Conservation (phyloP, 2,888 invertebrate genomes). For the Agrochola macilenta region DNA sequence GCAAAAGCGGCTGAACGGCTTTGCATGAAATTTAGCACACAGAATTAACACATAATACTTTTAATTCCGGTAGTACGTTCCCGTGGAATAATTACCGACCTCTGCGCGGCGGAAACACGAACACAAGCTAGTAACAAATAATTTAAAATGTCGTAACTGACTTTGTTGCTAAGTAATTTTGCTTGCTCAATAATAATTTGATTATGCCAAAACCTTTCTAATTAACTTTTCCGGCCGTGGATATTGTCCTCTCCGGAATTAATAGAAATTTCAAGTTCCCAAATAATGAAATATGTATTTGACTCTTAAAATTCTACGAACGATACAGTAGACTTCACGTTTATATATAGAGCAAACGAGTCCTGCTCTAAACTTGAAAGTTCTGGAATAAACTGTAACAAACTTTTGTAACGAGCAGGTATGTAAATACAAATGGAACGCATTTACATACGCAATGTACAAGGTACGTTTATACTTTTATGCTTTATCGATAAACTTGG, state of each 20-base stretch:
- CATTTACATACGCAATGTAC: slow-evolving; percentile 35
- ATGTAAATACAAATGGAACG: slow-evolving; percentile 16
- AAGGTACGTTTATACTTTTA: slow-evolving; percentile 24
- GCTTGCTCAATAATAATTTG: background rate
- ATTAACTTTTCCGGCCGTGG: background rate
- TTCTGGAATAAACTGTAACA: slow-evolving; percentile 43
- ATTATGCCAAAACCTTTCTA: background rate
- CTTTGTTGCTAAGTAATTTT: background rate
- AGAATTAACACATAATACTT: too few species aligned
- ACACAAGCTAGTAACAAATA: background rate
- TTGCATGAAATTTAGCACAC: background rate
- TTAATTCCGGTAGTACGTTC: too few species aligned
- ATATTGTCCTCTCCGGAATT: background rate
- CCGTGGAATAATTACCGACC: too few species aligned
- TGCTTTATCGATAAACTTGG: slow-evolving; percentile 26
- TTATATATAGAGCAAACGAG: slow-evolving; percentile 2
- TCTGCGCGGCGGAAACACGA: too few species aligned
- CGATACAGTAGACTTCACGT: background rate
- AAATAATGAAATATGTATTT: background rate
- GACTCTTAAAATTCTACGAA: background rate
- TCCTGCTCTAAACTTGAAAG: slow-evolving; percentile 10
- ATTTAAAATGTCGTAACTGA: too few species aligned
- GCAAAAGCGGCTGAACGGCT: background rate
- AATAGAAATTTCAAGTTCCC: background rate
- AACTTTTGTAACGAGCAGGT: slow-evolving; percentile 38